Evolutionary conservation across 2,113 vertebrate genomes (phyloP).

Genomic region (Tyto alba): DNA sequence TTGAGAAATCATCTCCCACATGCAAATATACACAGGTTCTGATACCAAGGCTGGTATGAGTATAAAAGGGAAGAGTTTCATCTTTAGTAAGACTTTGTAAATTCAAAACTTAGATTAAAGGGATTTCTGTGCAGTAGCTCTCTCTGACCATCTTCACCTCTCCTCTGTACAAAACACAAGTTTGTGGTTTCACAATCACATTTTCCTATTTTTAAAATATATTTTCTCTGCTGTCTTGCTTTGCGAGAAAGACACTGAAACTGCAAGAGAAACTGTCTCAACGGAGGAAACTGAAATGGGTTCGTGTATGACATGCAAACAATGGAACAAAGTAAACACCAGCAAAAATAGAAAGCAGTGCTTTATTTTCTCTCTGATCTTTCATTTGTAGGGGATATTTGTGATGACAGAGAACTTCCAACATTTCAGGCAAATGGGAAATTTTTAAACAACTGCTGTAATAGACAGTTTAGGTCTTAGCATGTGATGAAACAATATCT

Average conservation of each 20-base stretch:
- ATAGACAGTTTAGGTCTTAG: not conserved
- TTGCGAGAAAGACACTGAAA: constrained; percentile 43
- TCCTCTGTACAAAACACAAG: not conserved
- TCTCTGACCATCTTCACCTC: not conserved
- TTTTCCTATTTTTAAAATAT: constrained; percentile 58
- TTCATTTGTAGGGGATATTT: constrained; percentile 36
- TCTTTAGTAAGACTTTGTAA: constrained; percentile 12
- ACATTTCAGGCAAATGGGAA: not conserved
- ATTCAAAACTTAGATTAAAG: constrained; percentile 30
- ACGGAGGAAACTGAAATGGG: constrained; percentile 36
- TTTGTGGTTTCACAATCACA: constrained; percentile 48
- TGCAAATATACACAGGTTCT: not conserved
- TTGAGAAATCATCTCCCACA: not conserved
- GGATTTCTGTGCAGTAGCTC: not conserved
- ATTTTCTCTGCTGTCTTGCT: constrained; percentile 10
- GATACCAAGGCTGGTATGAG: not conserved
- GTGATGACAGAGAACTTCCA: constrained; percentile 18
- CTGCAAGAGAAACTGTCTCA: constrained; percentile 40
- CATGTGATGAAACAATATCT: not conserved
- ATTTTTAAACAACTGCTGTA: constrained; percentile 9
- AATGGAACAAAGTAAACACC: constrained; percentile 29
- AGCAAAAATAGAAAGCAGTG: constrained; percentile 30
- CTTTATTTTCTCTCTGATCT: constrained; percentile 31
- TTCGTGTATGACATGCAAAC: not conserved
- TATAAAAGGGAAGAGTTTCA: constrained; percentile 48